Conservation (phyloP, 1,140 invertebrate species). For the Arctopsyche grandis region DNA sequence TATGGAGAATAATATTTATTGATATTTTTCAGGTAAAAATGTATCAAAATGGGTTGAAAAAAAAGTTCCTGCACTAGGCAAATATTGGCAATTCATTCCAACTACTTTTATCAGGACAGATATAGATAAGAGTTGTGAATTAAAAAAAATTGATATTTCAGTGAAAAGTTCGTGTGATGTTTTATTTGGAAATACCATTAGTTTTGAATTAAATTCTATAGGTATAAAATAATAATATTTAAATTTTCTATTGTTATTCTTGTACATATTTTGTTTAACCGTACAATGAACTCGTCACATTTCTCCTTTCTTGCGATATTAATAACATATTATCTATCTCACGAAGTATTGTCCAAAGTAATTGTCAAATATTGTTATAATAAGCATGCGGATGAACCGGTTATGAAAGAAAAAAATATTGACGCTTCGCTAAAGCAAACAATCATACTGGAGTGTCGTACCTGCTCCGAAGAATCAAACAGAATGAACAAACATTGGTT, state of each 20-base stretch:
- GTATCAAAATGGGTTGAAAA: conserved; percentile 56
- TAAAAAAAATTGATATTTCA: conserved; percentile 49
- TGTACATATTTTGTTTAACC: not conserved
- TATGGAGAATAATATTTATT: conserved; percentile 10
- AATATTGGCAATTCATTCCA: conserved; percentile 67
- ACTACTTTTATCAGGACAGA: conserved; percentile 58
- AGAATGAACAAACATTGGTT: conserved; percentile 8
- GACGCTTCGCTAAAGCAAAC: not conserved
- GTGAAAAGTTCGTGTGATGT: conserved; percentile 48
- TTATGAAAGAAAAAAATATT: not conserved
- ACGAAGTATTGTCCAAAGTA: not conserved
- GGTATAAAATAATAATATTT: not conserved
- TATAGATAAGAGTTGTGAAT: conserved; percentile 41
- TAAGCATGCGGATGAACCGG: not conserved
- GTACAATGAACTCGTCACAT: not conserved
- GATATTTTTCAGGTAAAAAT: not conserved
- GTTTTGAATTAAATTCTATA: conserved; percentile 43
- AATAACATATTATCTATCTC: not conserved
- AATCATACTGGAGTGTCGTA: not conserved
- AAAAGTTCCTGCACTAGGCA: conserved; percentile 62
- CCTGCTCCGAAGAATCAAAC: not conserved
- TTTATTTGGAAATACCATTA: conserved; percentile 49
- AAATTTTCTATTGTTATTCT: not conserved
- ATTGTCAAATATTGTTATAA: not conserved
- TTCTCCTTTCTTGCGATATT: not conserved